A percentile compares a stretch with the other conserved stretches of the same genome.
These are phyloP conservation scores for Steinernema hermaphroditum DNA, from an alignment of 2,888 invertebrate genomes.

Conservation along the genomic window DNA sequence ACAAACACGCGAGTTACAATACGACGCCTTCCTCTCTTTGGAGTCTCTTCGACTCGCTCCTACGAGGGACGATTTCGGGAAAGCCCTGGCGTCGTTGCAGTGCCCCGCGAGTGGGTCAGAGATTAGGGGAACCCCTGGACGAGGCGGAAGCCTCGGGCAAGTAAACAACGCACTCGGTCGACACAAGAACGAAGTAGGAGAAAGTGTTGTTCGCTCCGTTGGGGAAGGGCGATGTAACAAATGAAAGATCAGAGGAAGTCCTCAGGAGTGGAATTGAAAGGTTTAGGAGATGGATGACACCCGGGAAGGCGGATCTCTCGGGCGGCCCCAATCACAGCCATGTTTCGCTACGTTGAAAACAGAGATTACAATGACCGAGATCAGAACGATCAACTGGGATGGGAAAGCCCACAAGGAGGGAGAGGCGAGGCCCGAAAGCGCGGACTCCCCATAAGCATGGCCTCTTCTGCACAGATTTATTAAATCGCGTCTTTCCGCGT, in stretches of 20 bases:
- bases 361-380: not conserved
- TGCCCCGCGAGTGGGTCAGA: too few species aligned
- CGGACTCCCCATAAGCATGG: too few species aligned
- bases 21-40: not conserved
- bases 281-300: not conserved
- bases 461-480: conserved; percentile 4
- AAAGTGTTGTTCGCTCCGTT: too few species aligned
- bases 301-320: not conserved
- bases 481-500: not conserved
- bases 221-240: too few species aligned
- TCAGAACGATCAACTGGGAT: conserved; percentile 2
- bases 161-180: too few species aligned
- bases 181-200: too few species aligned
- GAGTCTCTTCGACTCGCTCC: not conserved
- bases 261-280: too few species aligned
- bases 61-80: not conserved
- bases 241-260: too few species aligned
- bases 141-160: not conserved
- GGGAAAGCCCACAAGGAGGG: not conserved
- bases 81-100: not conserved
- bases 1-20: not conserved
- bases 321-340: not conserved
- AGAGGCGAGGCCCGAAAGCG: not conserved
- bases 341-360: conserved; percentile 5
- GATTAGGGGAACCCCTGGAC: not conserved